A percentile compares a stretch with the other conserved stretches of the same genome.
phyloP scores from a whole-genome alignment of 2,113 vertebrate species.

The Garra rufa region DNA sequence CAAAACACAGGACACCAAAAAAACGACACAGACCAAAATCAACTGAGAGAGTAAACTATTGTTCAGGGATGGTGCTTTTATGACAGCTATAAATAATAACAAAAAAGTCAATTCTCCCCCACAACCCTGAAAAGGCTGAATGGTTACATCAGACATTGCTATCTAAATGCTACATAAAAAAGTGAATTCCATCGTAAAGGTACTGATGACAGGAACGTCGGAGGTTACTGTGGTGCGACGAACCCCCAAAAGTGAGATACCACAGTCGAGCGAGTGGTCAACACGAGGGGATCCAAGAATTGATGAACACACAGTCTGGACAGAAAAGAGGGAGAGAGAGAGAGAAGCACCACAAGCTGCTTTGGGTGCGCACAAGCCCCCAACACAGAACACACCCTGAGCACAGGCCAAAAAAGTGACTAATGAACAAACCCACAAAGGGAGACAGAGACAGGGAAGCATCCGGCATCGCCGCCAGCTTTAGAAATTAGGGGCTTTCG shows the following conservation, averaged over 20 bases:
- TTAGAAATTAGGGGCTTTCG: slow-evolving; percentile 38
- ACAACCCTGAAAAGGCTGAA: slow-evolving; percentile 74
- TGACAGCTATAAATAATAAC: slow-evolving; percentile 83
- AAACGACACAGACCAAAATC: slow-evolving; percentile 53
- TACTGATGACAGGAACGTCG: slow-evolving; percentile 72
- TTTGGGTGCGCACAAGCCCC: slow-evolving; percentile 33
- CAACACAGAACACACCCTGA: slow-evolving; percentile 42
- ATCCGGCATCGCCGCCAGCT: slow-evolving; percentile 73
- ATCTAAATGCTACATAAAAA: slow-evolving; percentile 77
- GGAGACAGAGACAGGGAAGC: neutral
- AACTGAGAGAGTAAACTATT: slow-evolving; percentile 67
- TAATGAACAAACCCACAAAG: neutral
- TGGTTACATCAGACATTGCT: slow-evolving; percentile 78
- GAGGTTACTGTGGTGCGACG: slow-evolving; percentile 67
- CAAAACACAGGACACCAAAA: neutral
- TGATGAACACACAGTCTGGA: slow-evolving; percentile 26
- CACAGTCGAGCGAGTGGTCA: slow-evolving; percentile 65
- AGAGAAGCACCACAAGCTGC: slow-evolving; percentile 40
- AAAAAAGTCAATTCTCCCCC: slow-evolving; percentile 69
- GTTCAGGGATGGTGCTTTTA: slow-evolving; percentile 80
- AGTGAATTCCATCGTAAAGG: slow-evolving; percentile 73
- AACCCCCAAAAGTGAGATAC: slow-evolving; percentile 65
- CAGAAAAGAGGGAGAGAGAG: neutral
- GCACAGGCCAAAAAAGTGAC: slow-evolving; percentile 46
- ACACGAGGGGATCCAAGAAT: slow-evolving; percentile 43